Percentiles rank a stretch among this genome's conserved stretches.
Evolutionary conservation across 2,797 vertebrate genomes (phyloP).

Genomic region (Melanotaenia maccullochi): DNA sequence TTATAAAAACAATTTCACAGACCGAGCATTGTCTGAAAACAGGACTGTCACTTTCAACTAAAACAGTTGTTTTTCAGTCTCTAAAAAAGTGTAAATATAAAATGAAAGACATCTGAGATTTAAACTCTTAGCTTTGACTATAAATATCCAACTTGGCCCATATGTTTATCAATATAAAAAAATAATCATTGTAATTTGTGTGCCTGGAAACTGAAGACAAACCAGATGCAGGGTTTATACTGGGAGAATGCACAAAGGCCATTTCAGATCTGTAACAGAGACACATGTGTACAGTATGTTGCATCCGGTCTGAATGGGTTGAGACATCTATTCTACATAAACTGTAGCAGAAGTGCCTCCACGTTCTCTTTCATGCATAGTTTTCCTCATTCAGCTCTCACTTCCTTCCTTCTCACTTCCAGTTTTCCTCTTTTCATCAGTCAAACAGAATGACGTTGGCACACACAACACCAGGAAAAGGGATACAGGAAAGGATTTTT

Average conservation of each 20-base stretch:
- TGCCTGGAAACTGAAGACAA: not conserved
- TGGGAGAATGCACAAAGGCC: not conserved
- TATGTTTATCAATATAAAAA: not conserved
- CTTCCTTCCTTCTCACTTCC: constrained; percentile 1
- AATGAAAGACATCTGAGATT: not conserved
- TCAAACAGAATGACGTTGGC: constrained; percentile 29
- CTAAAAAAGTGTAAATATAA: not conserved
- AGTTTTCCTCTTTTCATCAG: constrained; percentile 35
- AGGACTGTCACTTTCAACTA: not conserved
- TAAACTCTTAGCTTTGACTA: not conserved
- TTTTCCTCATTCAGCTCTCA: constrained; percentile 33
- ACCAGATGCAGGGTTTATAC: not conserved
- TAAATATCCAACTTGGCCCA: not conserved
- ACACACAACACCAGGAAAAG: constrained; percentile 35
- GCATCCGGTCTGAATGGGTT: constrained; percentile 3
- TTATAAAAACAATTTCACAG: not conserved
- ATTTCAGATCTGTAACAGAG: not conserved
- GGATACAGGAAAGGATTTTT: constrained; percentile 41
- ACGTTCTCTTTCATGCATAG: constrained; percentile 11
- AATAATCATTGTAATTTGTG: not conserved
- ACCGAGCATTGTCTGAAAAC: not conserved
- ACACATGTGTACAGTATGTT: not conserved
- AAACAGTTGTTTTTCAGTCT: not conserved
- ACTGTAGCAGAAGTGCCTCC: constrained; percentile 29
- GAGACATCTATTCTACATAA: constrained; percentile 23